Base-by-base conservation (phyloP, 2,888 invertebrate genomes). In the Hyposoter dolosus region DNA sequence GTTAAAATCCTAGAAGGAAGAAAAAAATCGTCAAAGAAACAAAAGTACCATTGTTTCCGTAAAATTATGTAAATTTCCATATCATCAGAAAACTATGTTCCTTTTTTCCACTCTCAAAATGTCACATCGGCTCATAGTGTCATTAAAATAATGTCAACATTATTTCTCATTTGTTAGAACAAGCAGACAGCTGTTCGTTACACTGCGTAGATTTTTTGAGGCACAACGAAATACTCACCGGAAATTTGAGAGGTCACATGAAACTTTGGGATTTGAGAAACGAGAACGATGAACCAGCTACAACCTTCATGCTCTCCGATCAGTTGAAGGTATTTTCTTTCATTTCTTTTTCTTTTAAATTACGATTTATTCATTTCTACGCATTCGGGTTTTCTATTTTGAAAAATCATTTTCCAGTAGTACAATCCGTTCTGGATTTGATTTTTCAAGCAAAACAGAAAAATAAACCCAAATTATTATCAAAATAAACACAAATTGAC, bases 181-280 rank as follows among this genome's bases (percentile, higher is more conserved):
- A 96, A 86, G 97, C 97, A 0, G 98, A 98, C 92, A 98, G 98
- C 92, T 97, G 98, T 92, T 96, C 98, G 0, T 93, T 98, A 69
- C 96, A 97, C 91, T 96, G 97, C 80, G 96, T 98, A 0, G 96
- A 96, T 89, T 98, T 97, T 93, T 95, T 98, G 28, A 97, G 96
- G 88, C 96, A 96, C 90, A 95, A 95, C 89, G 96, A 98, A 95
- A 95, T 98, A 35, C 95, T 98, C 66, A 97, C 98, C 0, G 97
- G 98, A 23, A 98, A 98, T 94, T 95, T 97, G n/a, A 95, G 98
- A 92, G 98, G 98, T 0, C 97, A 98, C 90, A 96, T 99, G 95
- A 98, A 98, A 93, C 96, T 98, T 83, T 98, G 98, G 96, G 99
- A 99, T 93, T 94, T 98, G 10, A 95, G 98, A 87, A 95, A 95